phyloP scores from a whole-genome alignment of 2,888 invertebrate genomes.

The Drosophila monieri region DNA sequence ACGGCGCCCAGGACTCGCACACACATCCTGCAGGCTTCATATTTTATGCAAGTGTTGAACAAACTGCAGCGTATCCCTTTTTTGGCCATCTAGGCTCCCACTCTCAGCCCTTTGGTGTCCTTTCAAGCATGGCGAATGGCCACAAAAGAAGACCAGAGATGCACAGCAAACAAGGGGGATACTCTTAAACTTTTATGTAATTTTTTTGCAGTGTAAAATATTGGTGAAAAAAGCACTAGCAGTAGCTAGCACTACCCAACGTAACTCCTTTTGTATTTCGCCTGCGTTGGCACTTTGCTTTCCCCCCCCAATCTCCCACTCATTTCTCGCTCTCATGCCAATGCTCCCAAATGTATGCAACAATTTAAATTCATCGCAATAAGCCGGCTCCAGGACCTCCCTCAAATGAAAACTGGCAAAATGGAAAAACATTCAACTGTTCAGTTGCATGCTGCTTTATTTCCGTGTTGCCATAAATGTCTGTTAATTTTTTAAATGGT shows the following conservation, averaged over 20 bases:
- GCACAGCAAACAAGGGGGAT: slow-evolving; percentile 2
- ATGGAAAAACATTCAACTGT: slow-evolving; percentile 28
- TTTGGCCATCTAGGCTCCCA: slow-evolving; percentile 8
- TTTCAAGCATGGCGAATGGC: slow-evolving; percentile 28
- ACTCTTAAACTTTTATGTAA: too few relatives aligned
- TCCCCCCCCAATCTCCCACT: neutral
- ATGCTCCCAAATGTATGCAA: slow-evolving; percentile 70
- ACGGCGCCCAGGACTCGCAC: slow-evolving; percentile 61
- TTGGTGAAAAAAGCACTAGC: slow-evolving; percentile 56
- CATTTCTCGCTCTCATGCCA: slow-evolving; percentile 20
- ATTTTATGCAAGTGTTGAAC: slow-evolving; percentile 70
- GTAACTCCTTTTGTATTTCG: slow-evolving; percentile 57
- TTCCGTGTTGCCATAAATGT: slow-evolving; percentile 60
- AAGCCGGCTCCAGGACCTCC: slow-evolving; percentile 52
- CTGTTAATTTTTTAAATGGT: slow-evolving; percentile 64
- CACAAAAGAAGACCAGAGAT: slow-evolving; percentile 17
- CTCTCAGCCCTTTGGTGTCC: slow-evolving; percentile 12
- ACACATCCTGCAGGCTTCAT: slow-evolving; percentile 52
- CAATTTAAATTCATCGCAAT: slow-evolving; percentile 78
- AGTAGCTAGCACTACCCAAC: slow-evolving; percentile 67
- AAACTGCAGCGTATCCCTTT: slow-evolving; percentile 19
- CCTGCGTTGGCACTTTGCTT: slow-evolving; percentile 33
- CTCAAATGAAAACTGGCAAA: slow-evolving; percentile 30
- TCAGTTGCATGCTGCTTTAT: slow-evolving; percentile 18
- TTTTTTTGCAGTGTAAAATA: slow-evolving; percentile 9